Percentiles rank a stretch among this genome's conserved stretches.
Evolutionary conservation across 1,140 invertebrate genomes (phyloP).

Genomic region (Apocrypta bakeri): DNA sequence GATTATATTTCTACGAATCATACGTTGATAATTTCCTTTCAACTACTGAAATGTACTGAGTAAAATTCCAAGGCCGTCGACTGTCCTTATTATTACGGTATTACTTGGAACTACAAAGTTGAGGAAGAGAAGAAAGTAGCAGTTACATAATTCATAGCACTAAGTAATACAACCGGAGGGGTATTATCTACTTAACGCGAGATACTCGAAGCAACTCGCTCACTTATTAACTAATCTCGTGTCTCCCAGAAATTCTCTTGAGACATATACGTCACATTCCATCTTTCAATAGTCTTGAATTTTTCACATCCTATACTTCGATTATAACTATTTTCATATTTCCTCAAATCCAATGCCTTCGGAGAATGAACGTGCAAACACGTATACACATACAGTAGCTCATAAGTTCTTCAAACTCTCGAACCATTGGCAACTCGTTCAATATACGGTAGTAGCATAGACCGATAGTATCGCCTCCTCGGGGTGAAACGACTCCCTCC

Average conservation of each 20-base stretch:
- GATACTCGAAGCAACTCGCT: too few relatives aligned
- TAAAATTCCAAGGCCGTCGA: too few relatives aligned
- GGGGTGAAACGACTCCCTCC: background rate
- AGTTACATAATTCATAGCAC: background rate
- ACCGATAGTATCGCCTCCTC: background rate
- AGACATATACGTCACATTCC: background rate
- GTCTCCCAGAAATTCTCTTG: background rate
- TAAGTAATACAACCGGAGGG: background rate
- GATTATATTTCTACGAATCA: too few relatives aligned
- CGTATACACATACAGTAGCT: too few relatives aligned
- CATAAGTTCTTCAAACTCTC: background rate
- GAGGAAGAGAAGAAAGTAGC: background rate
- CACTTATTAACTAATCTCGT: too few relatives aligned
- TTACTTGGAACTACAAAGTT: background rate
- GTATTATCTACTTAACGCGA: background rate
- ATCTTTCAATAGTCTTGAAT: background rate
- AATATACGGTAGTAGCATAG: too few relatives aligned
- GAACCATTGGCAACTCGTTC: background rate
- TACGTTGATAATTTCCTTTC: too few relatives aligned
- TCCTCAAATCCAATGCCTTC: too few relatives aligned
- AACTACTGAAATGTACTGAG: too few relatives aligned
- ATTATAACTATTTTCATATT: too few relatives aligned
- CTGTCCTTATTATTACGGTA: too few relatives aligned
- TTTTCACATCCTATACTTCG: background rate
- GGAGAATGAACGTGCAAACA: too few relatives aligned